Evolutionary conservation across 1,140 invertebrate species (phyloP).

Genomic region (Agraylea sexmaculata): DNA sequence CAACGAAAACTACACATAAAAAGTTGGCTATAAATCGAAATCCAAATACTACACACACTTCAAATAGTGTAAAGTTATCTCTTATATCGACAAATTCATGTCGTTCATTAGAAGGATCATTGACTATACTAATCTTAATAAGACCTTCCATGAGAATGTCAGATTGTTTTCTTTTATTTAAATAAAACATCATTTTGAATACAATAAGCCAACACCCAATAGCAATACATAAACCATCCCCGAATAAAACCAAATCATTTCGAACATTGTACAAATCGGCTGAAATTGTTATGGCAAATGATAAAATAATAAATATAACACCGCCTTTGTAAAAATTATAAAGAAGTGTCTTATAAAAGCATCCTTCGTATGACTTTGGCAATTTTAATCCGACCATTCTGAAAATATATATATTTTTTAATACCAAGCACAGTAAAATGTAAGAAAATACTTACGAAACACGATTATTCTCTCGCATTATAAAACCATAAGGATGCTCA

Average conservation of each 20-base stretch:
- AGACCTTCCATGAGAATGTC: constrained; percentile 4
- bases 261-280: constrained; percentile 7
- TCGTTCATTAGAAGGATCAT: constrained; percentile 6
- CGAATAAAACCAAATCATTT: constrained; percentile 12
- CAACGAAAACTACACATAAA: constrained; percentile 7
- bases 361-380: too few relatives aligned
- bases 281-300: constrained; percentile 3
- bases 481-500: too few relatives aligned
- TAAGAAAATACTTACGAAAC: too few relatives aligned
- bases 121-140: background rate
- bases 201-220: constrained; percentile 8
- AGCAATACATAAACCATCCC: constrained; percentile 14
- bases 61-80: constrained; percentile 5
- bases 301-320: constrained; percentile 3
- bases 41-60: background rate
- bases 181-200: constrained; percentile 4
- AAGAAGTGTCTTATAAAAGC: too few relatives aligned
- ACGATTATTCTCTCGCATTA: too few relatives aligned
- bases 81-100: constrained; percentile 8
- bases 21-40: constrained; percentile 9
- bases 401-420: too few relatives aligned
- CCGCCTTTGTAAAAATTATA: constrained; percentile 6
- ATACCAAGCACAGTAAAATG: too few relatives aligned
- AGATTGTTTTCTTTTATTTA: constrained; percentile 5
- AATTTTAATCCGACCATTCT: constrained; percentile 10